Evolutionary conservation across 2,797 vertebrate species (phyloP).

Genomic region (Thamnophis elegans): DNA sequence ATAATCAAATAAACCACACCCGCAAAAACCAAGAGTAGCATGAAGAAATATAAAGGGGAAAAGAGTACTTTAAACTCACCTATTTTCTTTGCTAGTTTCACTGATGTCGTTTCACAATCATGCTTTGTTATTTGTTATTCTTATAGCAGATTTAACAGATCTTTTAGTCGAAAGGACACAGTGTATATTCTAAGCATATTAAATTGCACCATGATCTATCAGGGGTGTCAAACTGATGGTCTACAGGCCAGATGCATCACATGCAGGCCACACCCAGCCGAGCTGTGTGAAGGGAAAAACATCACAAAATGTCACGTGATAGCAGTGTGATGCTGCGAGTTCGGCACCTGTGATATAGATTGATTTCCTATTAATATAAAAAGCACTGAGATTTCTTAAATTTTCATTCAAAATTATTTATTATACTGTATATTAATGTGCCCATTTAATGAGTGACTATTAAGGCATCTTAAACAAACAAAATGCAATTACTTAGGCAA

Average conservation of each 20-base stretch:
- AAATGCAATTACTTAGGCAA: not conserved
- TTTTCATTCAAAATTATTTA: not conserved
- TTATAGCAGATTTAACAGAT: not conserved
- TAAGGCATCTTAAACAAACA: not conserved
- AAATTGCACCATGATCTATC: not conserved
- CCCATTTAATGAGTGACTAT: not conserved
- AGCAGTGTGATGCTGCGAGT: rapidly evolving
- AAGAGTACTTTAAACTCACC: not conserved
- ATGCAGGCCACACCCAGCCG: too few relatives aligned
- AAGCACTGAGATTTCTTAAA: not conserved
- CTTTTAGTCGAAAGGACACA: not conserved
- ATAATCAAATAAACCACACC: not conserved
- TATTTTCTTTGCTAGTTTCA: not conserved
- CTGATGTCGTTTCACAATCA: not conserved
- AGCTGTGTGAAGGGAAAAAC: too few relatives aligned
- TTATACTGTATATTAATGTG: not conserved
- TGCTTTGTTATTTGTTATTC: not conserved
- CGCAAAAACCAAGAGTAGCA: not conserved
- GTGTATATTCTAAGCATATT: not conserved
- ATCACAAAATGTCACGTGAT: too few relatives aligned
- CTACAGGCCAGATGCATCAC: too few relatives aligned
- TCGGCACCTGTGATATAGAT: not conserved
- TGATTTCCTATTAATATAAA: not conserved
- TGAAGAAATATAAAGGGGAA: not conserved
- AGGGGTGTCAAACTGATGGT: too few relatives aligned